Evolutionary conservation across 2,113 vertebrate species (phyloP), one percentile per base, ranked within the genome.

Genomic region (Pedionomus torquatus): DNA sequence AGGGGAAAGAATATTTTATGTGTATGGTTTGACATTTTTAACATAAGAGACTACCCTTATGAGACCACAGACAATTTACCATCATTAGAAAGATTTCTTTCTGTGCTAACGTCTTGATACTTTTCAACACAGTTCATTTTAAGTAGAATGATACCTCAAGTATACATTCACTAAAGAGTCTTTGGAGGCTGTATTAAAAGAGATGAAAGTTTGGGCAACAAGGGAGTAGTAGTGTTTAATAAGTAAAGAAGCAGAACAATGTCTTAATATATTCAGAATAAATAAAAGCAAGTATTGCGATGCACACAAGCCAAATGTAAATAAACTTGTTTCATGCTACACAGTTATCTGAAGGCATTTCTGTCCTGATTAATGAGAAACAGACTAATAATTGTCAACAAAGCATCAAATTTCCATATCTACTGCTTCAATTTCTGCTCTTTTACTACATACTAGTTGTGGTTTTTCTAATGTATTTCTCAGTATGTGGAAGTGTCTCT

Each of bases 11-110:
- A 86, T 96, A 96, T 98, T 96, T 97, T 71, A 95, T 94, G 96
- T 96, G 57, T 96, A 94, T 93, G 79, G 77, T 77, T 97, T 97
- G 95, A 97, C 94, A 95, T 96, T 97, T 98, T 97, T 97, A 96
- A 96, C 83, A 97, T 94, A 95, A 96, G 90, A 95, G 65, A 90
- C 74, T 96, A 90, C 92, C 44, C 92, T 88, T 97, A 20, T 92
- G 97, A 97, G 97, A 95, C 66, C 76, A 93, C 63, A 97, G 95
- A 87, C 71, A 74, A 94, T 96, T 97, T 97, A 91, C 48, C 35
- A 85, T 97, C 66, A 87, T 70, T 83, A 93, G 90, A 93, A 93
- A 94, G 93, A 97, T 97, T 98, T 97, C 71, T 96, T 98, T 97
- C 93, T 83, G 30, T 95, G 86, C 41, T 94, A 75, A 97, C 87